phyloP scores from a whole-genome alignment of 2,888 invertebrate species.

The Papilio elwesi region DNA sequence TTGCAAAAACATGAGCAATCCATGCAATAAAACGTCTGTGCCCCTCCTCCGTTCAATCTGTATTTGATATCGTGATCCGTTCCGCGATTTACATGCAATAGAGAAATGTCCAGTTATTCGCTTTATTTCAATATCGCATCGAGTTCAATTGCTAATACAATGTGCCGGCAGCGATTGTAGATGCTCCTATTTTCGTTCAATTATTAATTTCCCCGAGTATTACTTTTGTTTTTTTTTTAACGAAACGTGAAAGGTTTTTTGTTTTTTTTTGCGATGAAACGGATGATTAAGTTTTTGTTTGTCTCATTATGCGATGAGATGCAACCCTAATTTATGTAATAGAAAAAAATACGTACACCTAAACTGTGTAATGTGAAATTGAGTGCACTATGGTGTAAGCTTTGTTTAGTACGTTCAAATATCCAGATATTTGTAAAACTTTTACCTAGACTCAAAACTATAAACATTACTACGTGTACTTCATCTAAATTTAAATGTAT shows the following conservation, averaged over 20 bases:
- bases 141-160: slow-evolving; percentile 32
- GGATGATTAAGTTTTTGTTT: too few species aligned
- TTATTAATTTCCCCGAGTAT: not conserved
- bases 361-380: too few species aligned
- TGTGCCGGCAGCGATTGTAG: slow-evolving; percentile 11
- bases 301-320: too few species aligned
- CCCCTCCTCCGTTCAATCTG: slow-evolving; percentile 38
- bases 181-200: not conserved
- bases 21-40: slow-evolving; percentile 32
- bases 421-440: too few species aligned
- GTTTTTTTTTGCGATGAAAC: too few species aligned
- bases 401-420: too few species aligned
- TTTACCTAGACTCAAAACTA: too few species aligned
- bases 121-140: slow-evolving; percentile 40
- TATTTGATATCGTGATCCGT: slow-evolving; percentile 36
- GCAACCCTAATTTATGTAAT: too few species aligned
- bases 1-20: slow-evolving; percentile 14
- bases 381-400: too few species aligned
- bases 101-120: slow-evolving; percentile 38
- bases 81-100: slow-evolving; percentile 41
- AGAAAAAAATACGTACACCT: too few species aligned
- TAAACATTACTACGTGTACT: too few species aligned
- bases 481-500: too few species aligned
- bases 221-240: not conserved
- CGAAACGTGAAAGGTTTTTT: not conserved